These are phyloP conservation scores for Leucania comma DNA, from an alignment of 2,888 invertebrate species.

Conservation along the genomic window DNA sequence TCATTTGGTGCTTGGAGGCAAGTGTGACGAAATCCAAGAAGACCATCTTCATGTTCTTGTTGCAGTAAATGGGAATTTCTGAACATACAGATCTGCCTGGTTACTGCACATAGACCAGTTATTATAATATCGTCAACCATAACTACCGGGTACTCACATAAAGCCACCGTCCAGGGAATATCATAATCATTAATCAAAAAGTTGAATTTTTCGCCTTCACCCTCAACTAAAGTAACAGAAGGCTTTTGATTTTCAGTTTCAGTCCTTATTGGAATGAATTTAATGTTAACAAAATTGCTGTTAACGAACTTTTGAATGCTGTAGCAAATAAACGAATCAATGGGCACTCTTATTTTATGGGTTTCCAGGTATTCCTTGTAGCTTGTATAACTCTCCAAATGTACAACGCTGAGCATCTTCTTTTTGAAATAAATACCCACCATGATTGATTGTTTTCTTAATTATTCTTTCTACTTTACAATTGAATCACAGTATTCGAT, in stretches of 20 bases:
- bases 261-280: conserved; percentile 79
- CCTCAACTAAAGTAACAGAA: conserved; percentile 73
- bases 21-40: conserved; percentile 95
- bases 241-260: conserved; percentile 59
- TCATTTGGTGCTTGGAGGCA: conserved; percentile 96
- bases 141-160: conserved; percentile 92
- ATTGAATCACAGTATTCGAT: not conserved
- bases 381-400: conserved; percentile 75
- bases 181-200: conserved; percentile 73
- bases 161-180: conserved; percentile 86
- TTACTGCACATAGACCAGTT: conserved; percentile 95
- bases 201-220: conserved; percentile 66
- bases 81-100: conserved; percentile 81
- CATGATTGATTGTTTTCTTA: conserved; percentile 23
- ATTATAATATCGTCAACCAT: conserved; percentile 91
- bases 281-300: conserved; percentile 82
- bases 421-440: conserved; percentile 46
- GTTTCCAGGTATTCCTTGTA: conserved; percentile 66
- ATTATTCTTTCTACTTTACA: not conserved
- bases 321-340: conserved; percentile 92
- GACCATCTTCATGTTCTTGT: conserved; percentile 83
- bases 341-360: conserved; percentile 75
- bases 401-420: conserved; percentile 75
- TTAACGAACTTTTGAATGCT: conserved; percentile 91
- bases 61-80: conserved; percentile 60